Conservation (phyloP, 2,888 invertebrate genomes). For the Myopa testacea region DNA sequence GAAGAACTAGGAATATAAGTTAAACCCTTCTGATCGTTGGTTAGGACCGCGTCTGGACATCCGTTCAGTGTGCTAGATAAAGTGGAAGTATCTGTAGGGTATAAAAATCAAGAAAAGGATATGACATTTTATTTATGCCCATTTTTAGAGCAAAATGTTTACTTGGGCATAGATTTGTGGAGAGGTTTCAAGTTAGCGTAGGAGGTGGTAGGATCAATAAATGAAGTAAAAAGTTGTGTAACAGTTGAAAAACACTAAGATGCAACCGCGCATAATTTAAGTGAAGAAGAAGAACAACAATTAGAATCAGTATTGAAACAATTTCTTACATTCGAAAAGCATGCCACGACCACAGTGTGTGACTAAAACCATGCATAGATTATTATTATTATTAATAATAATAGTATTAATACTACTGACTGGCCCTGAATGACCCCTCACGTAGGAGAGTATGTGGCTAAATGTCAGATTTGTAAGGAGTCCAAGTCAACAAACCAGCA, state of each 20-base stretch:
- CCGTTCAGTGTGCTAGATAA: slow-evolving; percentile 22
- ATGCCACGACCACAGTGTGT: slow-evolving; percentile 19
- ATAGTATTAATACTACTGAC: too few relatives aligned
- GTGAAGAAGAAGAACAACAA: background rate
- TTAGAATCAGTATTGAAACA: slow-evolving; percentile 24
- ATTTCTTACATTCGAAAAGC: slow-evolving; percentile 21
- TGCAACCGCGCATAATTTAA: slow-evolving; percentile 11
- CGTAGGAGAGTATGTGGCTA: background rate
- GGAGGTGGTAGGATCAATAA: background rate
- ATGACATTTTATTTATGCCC: slow-evolving; percentile 32
- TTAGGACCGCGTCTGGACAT: slow-evolving; percentile 38
- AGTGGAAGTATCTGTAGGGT: background rate
- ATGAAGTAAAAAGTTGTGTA: background rate
- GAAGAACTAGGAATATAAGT: background rate
- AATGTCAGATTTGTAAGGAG: background rate
- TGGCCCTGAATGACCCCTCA: background rate
- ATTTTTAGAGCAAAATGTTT: slow-evolving; percentile 28
- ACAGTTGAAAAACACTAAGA: background rate
- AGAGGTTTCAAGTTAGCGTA: slow-evolving; percentile 34
- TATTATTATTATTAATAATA: slow-evolving; percentile 4
- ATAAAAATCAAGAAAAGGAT: background rate
- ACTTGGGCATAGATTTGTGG: slow-evolving; percentile 46
- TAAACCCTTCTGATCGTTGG: background rate
- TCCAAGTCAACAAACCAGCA: slow-evolving; percentile 9
- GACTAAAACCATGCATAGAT: slow-evolving; percentile 24